Evolutionary conservation across 2,888 invertebrate species (phyloP).

Genomic region (Acrobasis consociella): DNA sequence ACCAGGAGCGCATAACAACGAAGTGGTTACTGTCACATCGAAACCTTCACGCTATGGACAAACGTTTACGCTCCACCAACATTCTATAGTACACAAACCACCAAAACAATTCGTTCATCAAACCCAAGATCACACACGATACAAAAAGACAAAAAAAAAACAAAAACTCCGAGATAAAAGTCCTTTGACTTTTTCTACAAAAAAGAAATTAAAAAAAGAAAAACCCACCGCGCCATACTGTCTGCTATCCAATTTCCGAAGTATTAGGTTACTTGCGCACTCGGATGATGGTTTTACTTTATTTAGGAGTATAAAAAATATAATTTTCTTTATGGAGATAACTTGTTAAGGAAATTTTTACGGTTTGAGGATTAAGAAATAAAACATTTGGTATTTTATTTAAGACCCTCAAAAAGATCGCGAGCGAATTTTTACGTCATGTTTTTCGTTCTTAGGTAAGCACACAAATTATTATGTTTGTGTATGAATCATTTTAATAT

Average conservation of each 20-base stretch:
- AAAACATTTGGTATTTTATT: not conserved
- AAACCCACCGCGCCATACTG: conserved; percentile 79
- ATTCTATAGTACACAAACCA: conserved; percentile 43
- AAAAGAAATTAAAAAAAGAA: conserved; percentile 68
- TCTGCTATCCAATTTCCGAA: conserved; percentile 80
- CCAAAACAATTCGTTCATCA: conserved; percentile 65
- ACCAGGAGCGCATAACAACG: conserved; percentile 27
- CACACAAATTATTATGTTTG: too few species aligned
- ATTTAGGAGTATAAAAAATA: conserved; percentile 58
- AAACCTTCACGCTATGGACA: conserved; percentile 35
- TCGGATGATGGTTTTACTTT: conserved; percentile 58
- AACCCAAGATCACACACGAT: conserved; percentile 66
- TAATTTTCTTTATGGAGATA: conserved; percentile 71
- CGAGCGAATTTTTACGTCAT: too few species aligned
- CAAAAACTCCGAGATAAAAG: conserved; percentile 61
- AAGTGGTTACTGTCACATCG: conserved; percentile 3
- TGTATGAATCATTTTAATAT: too few species aligned
- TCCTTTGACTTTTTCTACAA: conserved; percentile 65
- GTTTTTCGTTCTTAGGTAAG: too few species aligned
- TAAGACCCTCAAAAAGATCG: not conserved
- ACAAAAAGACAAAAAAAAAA: conserved; percentile 58
- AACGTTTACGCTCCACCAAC: conserved; percentile 43
- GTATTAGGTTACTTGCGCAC: conserved; percentile 72
- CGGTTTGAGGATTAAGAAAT: conserved; percentile 30
- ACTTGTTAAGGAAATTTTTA: conserved; percentile 42